Base-by-base conservation (phyloP, 2,888 invertebrate genomes). In the Pseudanteris insignis region DNA sequence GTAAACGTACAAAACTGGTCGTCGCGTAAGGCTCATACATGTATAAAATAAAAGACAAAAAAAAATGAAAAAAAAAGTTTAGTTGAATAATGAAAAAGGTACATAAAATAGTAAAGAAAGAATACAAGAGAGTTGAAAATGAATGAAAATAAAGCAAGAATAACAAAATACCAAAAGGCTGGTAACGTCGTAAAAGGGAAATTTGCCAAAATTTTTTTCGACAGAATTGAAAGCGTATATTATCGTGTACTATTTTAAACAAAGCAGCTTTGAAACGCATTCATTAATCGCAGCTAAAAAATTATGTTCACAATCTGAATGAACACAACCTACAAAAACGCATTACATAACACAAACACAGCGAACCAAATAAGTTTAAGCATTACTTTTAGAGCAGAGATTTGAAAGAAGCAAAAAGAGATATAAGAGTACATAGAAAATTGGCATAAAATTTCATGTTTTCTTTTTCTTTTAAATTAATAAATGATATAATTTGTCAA, bases 1-100 rank as follows among this genome's bases (percentile, higher is more conserved):
- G 72, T 72, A 75, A 60, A 76, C 76, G 77, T 78, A 78, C 77
- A 78, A 78, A 76, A 67, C 65, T 65, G 69, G 70, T 71, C 66
- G 66, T 72, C 71, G 69, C 74, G 66, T 69, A 67, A 67, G 63
- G 59, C 64, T 67, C 59, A 64, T 59, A 53, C 36, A 12, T 38
- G 32, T 33, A 44, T 33, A 36, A 41, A 3, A 5, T 2, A 7
- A 37, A 36, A 54, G 40, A 18, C 26, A 47, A 37, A 25, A n/a
- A n/a, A 36, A 53, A 37, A 13, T 25, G 30, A 24, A 29, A 28
- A 1, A 36, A 36, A 13, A 24, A 51, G 14, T 15, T n/a, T n/a
- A n/a, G n/a, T n/a, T n/a, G n/a, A n/a, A n/a, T n/a, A n/a, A n/a
- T n/a, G 13, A 34, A 12, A 18, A 15, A 46, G 10, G 9, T 8